Percentiles rank a stretch among this genome's conserved stretches.
Evolutionary conservation across 2,888 invertebrate genomes (phyloP).

Genomic region (Ceramica pisi): DNA sequence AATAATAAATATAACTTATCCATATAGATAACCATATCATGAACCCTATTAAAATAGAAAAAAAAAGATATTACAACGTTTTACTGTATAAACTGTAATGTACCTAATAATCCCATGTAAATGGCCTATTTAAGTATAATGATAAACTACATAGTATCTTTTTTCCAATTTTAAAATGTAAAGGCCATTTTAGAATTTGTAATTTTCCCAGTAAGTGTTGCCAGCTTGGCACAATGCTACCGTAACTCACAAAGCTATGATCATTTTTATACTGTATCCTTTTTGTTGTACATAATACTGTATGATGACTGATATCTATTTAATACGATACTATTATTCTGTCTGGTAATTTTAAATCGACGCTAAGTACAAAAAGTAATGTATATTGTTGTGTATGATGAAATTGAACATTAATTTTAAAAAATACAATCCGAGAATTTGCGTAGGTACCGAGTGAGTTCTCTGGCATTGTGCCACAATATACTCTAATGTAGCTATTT

Average conservation of each 20-base stretch:
- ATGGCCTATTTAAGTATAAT: slow-evolving; percentile 59
- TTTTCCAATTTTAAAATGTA: slow-evolving; percentile 61
- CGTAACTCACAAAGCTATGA: slow-evolving; percentile 60
- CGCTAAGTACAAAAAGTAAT: slow-evolving; percentile 55
- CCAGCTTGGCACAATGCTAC: slow-evolving; percentile 61
- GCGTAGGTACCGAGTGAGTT: slow-evolving; percentile 59
- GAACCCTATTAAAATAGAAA: slow-evolving; percentile 64
- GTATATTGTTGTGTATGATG: slow-evolving; percentile 37
- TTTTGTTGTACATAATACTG: slow-evolving; percentile 38
- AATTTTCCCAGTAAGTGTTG: slow-evolving; percentile 61
- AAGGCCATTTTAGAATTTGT: slow-evolving; percentile 60
- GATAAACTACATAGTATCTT: slow-evolving; percentile 50
- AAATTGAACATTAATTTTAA: slow-evolving; percentile 40
- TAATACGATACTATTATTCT: slow-evolving; percentile 42
- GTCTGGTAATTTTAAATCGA: slow-evolving; percentile 43
- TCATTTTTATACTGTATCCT: slow-evolving; percentile 43
- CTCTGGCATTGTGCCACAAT: slow-evolving; percentile 66
- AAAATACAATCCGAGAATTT: slow-evolving; percentile 47
- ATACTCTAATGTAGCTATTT: slow-evolving; percentile 66
- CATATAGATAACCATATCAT: slow-evolving; percentile 69
- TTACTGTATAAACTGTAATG: slow-evolving; percentile 57
- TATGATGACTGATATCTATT: slow-evolving; percentile 57
- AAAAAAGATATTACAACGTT: slow-evolving; percentile 62
- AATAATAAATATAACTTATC: slow-evolving; percentile 63
- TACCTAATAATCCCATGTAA: slow-evolving; percentile 60